Percentiles rank a stretch among this genome's conserved stretches.
Evolutionary conservation across 2,113 vertebrate species (phyloP).

Genomic region (Alethe castanea): DNA sequence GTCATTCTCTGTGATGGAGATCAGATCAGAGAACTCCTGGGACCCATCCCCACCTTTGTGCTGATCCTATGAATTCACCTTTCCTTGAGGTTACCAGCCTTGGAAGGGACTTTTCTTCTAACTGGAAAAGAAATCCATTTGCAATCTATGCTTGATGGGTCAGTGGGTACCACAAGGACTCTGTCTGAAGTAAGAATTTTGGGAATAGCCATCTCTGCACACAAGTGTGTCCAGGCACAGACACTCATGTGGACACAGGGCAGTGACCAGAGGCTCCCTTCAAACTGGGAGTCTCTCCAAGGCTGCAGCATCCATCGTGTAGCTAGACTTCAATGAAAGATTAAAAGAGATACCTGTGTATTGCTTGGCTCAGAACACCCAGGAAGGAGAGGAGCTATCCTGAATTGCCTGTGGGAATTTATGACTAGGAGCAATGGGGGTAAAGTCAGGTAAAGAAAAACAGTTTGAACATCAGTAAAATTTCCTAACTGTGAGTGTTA

Average conservation of each 20-base stretch:
- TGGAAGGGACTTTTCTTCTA: background rate
- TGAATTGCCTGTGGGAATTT: background rate
- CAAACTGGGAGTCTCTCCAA: background rate
- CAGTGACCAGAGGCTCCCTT: background rate
- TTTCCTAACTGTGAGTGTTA: conserved; percentile 50
- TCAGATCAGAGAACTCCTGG: background rate
- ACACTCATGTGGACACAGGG: background rate
- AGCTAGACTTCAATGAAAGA: background rate
- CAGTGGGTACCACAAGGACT: background rate
- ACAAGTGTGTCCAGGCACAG: background rate
- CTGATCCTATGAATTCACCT: background rate
- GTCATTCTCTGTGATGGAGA: background rate
- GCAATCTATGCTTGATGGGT: background rate
- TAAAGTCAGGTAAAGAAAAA: conserved; percentile 64
- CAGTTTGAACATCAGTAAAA: conserved; percentile 55
- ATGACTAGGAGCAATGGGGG: conserved; percentile 20
- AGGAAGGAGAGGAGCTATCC: conserved; percentile 42
- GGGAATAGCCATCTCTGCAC: background rate
- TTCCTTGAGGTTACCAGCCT: background rate
- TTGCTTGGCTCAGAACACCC: conserved; percentile 48
- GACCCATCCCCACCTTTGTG: background rate
- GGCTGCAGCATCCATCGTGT: accelerated
- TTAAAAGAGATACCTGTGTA: background rate
- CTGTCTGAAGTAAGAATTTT: background rate
- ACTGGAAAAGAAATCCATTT: background rate